These are phyloP conservation scores for Drosophila barbarae DNA, from an alignment of 2,888 invertebrate genomes.

Conservation along the genomic window DNA sequence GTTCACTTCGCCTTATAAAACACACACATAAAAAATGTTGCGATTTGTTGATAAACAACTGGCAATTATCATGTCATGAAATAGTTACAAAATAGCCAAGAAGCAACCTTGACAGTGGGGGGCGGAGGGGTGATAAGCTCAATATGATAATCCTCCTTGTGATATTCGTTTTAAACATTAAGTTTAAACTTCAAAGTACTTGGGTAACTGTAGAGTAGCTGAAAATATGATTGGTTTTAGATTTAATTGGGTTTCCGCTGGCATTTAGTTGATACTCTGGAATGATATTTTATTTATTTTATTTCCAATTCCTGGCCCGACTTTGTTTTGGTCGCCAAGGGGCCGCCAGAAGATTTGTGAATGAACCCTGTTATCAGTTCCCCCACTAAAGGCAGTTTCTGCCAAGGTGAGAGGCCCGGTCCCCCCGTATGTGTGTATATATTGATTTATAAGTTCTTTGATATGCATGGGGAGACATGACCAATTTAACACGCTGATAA, in stretches of 20 bases:
- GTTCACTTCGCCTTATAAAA: slow-evolving; percentile 2
- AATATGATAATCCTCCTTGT: background rate
- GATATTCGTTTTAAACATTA: background rate
- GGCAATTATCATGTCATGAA: slow-evolving; percentile 9
- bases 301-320: background rate
- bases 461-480: slow-evolving; percentile 30
- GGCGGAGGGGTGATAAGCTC: background rate
- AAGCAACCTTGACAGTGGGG: slow-evolving; percentile 4
- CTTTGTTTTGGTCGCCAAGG: slow-evolving; percentile 34
- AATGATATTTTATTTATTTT: background rate
- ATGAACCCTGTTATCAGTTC: slow-evolving; percentile 37
- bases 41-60: slow-evolving; percentile 5
- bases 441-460: slow-evolving; percentile 42
- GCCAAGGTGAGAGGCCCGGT: slow-evolving; percentile 19
- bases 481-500: slow-evolving; percentile 23
- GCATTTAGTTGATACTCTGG: background rate
- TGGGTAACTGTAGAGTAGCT: background rate
- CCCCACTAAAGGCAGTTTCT: slow-evolving; percentile 38
- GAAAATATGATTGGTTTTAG: background rate
- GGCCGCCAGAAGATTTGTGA: slow-evolving; percentile 23
- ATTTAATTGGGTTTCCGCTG: background rate
- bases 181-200: background rate
- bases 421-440: background rate
- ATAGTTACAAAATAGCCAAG: slow-evolving; percentile 12
- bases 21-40: slow-evolving; percentile 2